Base-by-base conservation (phyloP, 2,113 vertebrate species). In the Paralichthys olivaceus region DNA sequence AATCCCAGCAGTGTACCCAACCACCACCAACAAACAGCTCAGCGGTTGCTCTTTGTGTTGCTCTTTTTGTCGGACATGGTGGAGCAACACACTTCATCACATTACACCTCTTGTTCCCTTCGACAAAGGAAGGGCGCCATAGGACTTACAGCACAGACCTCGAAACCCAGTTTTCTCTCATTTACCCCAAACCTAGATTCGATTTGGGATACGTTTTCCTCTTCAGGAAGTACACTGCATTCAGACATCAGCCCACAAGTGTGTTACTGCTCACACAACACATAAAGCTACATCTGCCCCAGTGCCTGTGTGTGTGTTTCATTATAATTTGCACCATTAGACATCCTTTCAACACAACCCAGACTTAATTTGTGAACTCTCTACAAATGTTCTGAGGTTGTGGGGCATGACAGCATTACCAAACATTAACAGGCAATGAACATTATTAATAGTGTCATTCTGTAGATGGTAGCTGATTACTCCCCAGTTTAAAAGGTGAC, bases 141-240 rank as follows among this genome's bases (percentile, higher is more conserved):
- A 69, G 63, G 67, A 72, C 29, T 84, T 75, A 23, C 79, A 73
- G 57, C 59, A 49, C 40, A 54, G 79, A 87, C 69, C 70, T 32
- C 7, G 0, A 89, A 80, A 90, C 88, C 83, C 53, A 88, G 57
- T 89, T 91, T 80, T 80, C 60, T 78, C 29, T 56, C 7, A 45
- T 77, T 70, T 55, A 80, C 71, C 69, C 15, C 51, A 69, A 76
- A 79, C 69, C 84, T 75, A 29, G 34, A 78, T 84, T 77, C 59
- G 25, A 29, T 59, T 54, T 17, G 3, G 43, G 58, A 49, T 47
- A 20, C 51, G 58, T 68, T 77, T 77, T 72, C 55, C 11, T 72
- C 34, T 5, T 6, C 62, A 40, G 55, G 49, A 70, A 74, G 23
- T 17, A 23, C 23, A 55, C 20, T 2, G 7, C 28, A 0, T 74